Evolutionary conservation across 2,797 vertebrate species (phyloP).

Genomic region (Acrossocheilus fasciatus): DNA sequence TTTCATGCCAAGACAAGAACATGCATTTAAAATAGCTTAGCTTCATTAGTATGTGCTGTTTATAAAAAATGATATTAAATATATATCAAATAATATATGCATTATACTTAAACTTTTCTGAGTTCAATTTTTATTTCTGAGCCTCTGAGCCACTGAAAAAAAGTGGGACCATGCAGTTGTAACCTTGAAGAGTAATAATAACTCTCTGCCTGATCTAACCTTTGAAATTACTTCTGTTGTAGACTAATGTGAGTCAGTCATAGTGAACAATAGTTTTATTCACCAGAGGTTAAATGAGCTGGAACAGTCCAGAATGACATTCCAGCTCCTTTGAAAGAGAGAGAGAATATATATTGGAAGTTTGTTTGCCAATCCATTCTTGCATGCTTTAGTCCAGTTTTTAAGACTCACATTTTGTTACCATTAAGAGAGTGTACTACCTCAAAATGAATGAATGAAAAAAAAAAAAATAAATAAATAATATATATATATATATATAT

Average conservation of each 20-base stretch:
- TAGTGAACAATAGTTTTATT: conserved; percentile 4
- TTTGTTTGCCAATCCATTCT: not conserved
- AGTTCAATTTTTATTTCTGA: not conserved
- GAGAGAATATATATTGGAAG: not conserved
- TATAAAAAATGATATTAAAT: not conserved
- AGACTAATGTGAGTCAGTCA: not conserved
- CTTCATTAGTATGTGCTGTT: not conserved
- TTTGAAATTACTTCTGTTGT: not conserved
- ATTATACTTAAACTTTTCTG: not conserved
- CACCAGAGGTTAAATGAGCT: not conserved
- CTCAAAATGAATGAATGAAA: no score
- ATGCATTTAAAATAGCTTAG: not conserved
- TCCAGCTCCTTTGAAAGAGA: not conserved
- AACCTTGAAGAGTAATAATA: not conserved
- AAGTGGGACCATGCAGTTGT: no score
- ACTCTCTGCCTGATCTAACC: not conserved
- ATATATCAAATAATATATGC: not conserved
- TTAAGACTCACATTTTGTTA: not conserved
- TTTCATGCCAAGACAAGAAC: not conserved
- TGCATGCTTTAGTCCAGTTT: not conserved
- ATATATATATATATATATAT: no score
- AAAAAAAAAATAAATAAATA: no score
- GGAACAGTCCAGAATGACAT: not conserved
- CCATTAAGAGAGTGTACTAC: not conserved
- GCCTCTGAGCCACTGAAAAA: not conserved